Evolutionary conservation across 2,797 vertebrate genomes (phyloP).

Genomic region (Sebastes matsubarae): DNA sequence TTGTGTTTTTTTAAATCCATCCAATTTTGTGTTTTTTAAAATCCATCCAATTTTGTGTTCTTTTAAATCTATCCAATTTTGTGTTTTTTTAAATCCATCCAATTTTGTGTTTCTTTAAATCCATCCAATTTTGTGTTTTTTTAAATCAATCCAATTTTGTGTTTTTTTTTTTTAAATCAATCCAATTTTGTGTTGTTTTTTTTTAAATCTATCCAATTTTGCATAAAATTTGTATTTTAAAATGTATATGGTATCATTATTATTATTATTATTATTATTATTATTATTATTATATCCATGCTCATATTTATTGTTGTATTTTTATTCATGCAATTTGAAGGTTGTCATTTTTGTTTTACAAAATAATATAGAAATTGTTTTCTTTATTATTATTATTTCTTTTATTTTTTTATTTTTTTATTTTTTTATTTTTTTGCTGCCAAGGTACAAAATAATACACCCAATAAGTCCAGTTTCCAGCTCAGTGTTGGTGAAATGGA

Average conservation of each 20-base stretch:
- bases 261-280: neutral
- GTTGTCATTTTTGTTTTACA: neutral
- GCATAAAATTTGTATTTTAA: neutral
- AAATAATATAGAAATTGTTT: neutral
- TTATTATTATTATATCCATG: neutral
- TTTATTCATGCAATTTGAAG: neutral
- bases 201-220: neutral
- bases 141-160: neutral
- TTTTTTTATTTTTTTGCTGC: neutral
- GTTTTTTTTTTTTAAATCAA: neutral
- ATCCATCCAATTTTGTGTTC: too few species aligned
- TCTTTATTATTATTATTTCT: neutral
- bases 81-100: neutral
- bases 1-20: neutral
- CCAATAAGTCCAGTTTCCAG: neutral
- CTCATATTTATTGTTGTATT: neutral
- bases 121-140: neutral
- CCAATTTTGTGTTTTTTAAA: neutral
- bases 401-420: neutral
- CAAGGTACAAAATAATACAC: neutral
- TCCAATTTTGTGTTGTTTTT: neutral
- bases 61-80: neutral
- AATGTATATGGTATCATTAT: neutral
- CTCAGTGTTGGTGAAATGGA: slow-evolving; percentile 18
- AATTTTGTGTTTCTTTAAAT: neutral